These are phyloP conservation scores for Metridium senile DNA, from an alignment of 92 coral and sea anemone species.

Conservation along the genomic window DNA sequence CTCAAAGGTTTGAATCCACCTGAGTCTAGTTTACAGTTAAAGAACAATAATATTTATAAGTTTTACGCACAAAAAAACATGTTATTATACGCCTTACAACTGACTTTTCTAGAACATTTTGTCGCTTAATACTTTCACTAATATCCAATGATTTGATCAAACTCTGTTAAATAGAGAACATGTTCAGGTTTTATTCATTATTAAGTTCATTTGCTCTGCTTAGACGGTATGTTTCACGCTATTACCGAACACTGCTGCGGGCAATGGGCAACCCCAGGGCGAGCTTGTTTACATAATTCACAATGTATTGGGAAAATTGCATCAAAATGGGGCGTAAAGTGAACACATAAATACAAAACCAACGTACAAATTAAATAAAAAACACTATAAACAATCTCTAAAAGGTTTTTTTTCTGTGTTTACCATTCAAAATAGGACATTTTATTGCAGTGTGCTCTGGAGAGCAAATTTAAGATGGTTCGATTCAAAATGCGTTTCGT, in stretches of 20 bases:
- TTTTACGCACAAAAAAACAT: not conserved
- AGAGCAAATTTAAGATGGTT: too few relatives aligned
- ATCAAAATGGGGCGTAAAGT: constrained; percentile 9
- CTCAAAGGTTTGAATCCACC: not conserved
- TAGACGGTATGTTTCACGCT: not conserved
- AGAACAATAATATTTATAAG: not conserved
- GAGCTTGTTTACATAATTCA: not conserved
- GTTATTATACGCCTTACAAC: not conserved
- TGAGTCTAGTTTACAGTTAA: too few relatives aligned
- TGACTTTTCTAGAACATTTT: not conserved
- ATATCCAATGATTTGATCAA: not conserved
- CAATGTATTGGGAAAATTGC: not conserved
- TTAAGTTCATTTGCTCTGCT: not conserved
- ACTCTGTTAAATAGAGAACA: not conserved
- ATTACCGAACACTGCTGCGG: not conserved
- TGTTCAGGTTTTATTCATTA: not conserved
- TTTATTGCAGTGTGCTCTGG: too few relatives aligned
- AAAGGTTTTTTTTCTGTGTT: not conserved
- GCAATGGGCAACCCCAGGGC: not conserved
- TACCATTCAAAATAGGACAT: too few relatives aligned
- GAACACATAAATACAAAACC: not conserved
- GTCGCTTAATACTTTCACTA: not conserved
- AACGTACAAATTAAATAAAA: not conserved
- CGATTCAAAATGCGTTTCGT: too few relatives aligned
- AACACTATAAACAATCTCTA: not conserved